phyloP scores from a whole-genome alignment of 2,888 invertebrate genomes.

The Alloplasta piceator region DNA sequence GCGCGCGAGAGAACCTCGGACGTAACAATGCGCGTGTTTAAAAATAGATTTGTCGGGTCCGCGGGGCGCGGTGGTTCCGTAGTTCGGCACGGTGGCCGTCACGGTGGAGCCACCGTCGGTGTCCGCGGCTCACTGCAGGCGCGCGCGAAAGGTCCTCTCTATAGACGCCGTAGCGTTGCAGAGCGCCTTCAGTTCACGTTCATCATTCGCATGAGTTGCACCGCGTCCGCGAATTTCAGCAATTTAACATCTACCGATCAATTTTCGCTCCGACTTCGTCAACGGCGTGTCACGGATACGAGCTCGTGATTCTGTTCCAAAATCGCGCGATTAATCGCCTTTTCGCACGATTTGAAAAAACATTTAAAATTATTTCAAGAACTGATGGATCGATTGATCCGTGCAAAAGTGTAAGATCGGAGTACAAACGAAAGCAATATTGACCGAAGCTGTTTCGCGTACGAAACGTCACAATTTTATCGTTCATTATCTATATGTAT shows the following conservation, averaged over 20 bases:
- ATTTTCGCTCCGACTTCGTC: background rate
- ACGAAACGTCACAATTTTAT: no score
- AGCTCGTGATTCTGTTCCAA: background rate
- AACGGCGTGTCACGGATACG: background rate
- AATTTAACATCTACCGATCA: background rate
- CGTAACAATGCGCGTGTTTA: conserved; percentile 70
- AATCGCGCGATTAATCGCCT: background rate
- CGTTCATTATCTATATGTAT: background rate
- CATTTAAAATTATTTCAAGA: no score
- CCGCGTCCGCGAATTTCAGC: conserved; percentile 5
- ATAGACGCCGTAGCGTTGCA: conserved; percentile 43
- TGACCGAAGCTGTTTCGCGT: background rate
- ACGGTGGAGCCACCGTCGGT: conserved; percentile 61
- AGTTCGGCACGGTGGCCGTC: conserved; percentile 49
- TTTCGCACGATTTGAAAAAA: background rate
- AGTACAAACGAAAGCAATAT: background rate
- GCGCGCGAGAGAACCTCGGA: conserved; percentile 58
- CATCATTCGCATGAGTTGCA: conserved; percentile 63
- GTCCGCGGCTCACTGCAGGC: conserved; percentile 31
- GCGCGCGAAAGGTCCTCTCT: conserved; percentile 49
- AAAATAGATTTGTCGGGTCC: conserved; percentile 67
- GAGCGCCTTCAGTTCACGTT: conserved; percentile 67
- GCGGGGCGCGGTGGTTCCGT: conserved; percentile 51
- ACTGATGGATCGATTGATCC: no score
- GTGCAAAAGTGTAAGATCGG: background rate